Conservation (phyloP, 2,113 vertebrate species). For the Saccopteryx leptura region DNA sequence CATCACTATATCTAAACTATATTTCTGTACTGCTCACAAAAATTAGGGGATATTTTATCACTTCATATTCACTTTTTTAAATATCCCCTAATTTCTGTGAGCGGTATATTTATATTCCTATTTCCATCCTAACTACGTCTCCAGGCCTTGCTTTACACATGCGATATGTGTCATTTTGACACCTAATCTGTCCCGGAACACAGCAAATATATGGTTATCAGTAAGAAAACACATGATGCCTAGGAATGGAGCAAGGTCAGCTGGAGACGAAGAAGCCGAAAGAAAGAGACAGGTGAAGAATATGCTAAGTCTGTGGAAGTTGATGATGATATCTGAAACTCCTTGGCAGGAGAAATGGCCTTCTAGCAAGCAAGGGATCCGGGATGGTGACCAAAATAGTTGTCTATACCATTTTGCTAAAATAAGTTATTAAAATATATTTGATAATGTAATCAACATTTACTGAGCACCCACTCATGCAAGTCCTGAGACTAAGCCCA, state of each 20-base stretch:
- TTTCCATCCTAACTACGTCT: background rate
- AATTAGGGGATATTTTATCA: too few relatives aligned
- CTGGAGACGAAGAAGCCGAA: background rate
- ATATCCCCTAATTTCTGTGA: too few relatives aligned
- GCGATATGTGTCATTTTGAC: background rate
- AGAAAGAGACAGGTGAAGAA: too few relatives aligned
- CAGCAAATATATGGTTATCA: background rate
- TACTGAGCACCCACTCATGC: background rate
- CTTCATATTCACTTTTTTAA: too few relatives aligned
- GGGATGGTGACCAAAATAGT: background rate
- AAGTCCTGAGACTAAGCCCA: background rate
- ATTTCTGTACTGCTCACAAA: background rate
- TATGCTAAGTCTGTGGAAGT: too few relatives aligned
- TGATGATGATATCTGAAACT: background rate
- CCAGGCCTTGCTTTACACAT: background rate
- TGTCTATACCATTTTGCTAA: background rate
- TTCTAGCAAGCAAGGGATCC: background rate
- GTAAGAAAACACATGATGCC: background rate
- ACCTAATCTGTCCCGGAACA: background rate
- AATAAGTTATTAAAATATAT: background rate
- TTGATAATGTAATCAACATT: background rate
- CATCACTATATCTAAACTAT: background rate
- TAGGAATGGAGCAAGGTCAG: background rate
- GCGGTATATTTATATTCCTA: background rate
- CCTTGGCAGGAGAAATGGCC: constrained; percentile 3